Evolutionary conservation across 2,888 invertebrate species (phyloP), one percentile per base, ranked within the genome.

Genomic region (Cacoxenus indagator): DNA sequence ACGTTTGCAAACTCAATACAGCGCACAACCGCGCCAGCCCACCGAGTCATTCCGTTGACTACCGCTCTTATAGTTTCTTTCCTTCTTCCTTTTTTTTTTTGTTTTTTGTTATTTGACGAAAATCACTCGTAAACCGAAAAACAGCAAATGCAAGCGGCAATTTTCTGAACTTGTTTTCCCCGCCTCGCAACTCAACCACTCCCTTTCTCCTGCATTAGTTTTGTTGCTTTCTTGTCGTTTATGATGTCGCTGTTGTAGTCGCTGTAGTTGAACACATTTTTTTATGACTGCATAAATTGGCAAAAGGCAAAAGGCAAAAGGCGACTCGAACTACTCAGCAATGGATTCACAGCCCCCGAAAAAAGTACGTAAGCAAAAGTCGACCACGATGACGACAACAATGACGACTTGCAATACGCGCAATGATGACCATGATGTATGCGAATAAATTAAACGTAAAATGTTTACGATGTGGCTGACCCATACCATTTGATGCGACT

Each of bases 281-380:
- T 80, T 80, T 80, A 80, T 80, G 80, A 80, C 80, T 81, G 80
- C 80, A 79, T 82, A 80, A 80, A 80, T 80, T 80, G 80, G 80
- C 80, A 80, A 82, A n/a, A n/a, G n/a, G n/a, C n/a, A n/a, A n/a
- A n/a, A n/a, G n/a, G n/a, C n/a, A n/a, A n/a, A n/a, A 48, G 19
- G 48, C 81, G 75, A 48, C 48, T 79, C 78, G 79, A 27, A 37
- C 37, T 1, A n/a, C 3, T 37, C 3, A 37, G 14, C 14, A 11
- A 14, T 14, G 37, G 37, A 37, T 11, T 11, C 14, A 14, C 37
- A 2, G 37, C 79, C 55, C 24, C 11, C 27, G 26, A 4, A 5
- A 27, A 27, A 55, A 55, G 55, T 55, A 24, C 26, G 55, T 27
- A 27, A 55, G 24, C 19, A 22, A 29, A 43, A 2, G 55, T 9